phyloP scores from a whole-genome alignment of 1,140 invertebrate species.

The Lordiphosa collinella region DNA sequence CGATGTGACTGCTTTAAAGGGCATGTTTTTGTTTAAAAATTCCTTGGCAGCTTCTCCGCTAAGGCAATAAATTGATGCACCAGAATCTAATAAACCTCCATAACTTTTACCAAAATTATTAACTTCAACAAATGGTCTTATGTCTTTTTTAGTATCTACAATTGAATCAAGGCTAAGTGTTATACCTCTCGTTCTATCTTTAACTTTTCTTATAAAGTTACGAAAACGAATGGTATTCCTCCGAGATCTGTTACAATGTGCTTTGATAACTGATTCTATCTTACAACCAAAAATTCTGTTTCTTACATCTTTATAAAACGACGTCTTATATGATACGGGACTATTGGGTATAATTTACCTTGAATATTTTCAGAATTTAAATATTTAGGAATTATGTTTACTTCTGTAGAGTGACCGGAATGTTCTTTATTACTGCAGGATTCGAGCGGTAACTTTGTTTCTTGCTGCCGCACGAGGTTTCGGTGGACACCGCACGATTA shows the following conservation, averaged over 20 bases:
- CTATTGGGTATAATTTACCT: too few relatives aligned
- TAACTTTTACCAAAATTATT: not conserved
- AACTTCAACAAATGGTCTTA: not conserved
- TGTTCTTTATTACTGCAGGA: not conserved
- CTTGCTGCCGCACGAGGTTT: not conserved
- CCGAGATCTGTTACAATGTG: not conserved
- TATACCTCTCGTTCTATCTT: not conserved
- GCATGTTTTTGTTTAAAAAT: too few relatives aligned
- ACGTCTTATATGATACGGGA: not conserved
- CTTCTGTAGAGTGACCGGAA: not conserved
- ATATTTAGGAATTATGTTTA: not conserved
- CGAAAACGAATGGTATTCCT: not conserved
- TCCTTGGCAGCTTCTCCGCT: too few relatives aligned
- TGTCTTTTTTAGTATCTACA: not conserved
- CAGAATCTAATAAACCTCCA: not conserved
- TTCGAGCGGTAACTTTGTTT: not conserved
- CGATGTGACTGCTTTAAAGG: too few relatives aligned
- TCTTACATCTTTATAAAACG: not conserved
- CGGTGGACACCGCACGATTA: too few relatives aligned
- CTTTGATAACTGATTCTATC: not conserved
- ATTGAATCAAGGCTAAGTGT: not conserved
- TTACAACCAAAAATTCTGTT: not conserved
- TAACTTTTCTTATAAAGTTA: conserved; percentile 1
- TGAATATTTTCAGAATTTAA: not conserved
- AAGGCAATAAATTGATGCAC: too few relatives aligned